These are phyloP conservation scores for Serranus cabrilla DNA, from an alignment of 2,797 vertebrate genomes.

Conservation along the genomic window DNA sequence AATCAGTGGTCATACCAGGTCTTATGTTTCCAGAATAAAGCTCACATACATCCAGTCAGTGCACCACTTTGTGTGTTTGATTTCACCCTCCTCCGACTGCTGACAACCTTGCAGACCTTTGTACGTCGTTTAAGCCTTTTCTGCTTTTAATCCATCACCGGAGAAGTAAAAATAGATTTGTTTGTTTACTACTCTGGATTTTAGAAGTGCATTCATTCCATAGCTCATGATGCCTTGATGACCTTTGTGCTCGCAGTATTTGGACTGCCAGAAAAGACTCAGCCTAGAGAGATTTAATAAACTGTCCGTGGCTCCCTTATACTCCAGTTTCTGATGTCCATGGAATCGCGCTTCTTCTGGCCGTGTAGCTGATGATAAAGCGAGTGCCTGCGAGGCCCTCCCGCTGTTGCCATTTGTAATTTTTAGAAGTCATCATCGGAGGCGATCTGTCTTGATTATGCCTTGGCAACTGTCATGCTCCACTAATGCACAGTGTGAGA, in stretches of 20 bases:
- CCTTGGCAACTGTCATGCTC: slow-evolving; percentile 81
- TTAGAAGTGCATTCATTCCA: slow-evolving; percentile 46
- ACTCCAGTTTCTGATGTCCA: slow-evolving; percentile 63
- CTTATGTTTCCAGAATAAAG: slow-evolving; percentile 60
- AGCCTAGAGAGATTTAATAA: slow-evolving; percentile 66
- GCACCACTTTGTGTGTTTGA: slow-evolving; percentile 27
- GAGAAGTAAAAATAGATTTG: slow-evolving; percentile 34
- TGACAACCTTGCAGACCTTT: slow-evolving; percentile 41
- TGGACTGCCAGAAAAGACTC: slow-evolving; percentile 43
- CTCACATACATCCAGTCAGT: slow-evolving; percentile 34
- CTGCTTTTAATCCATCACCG: slow-evolving; percentile 1
- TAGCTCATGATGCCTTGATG: slow-evolving; percentile 57
- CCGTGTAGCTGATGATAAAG: slow-evolving; percentile 72
- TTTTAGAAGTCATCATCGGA: slow-evolving; percentile 82
- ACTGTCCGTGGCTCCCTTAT: slow-evolving; percentile 44
- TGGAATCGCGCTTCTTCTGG: slow-evolving; percentile 69
- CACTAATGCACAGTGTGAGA: slow-evolving; percentile 77
- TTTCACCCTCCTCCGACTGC: slow-evolving; percentile 25
- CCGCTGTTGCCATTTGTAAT: slow-evolving; percentile 80
- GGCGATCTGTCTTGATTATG: slow-evolving; percentile 85
- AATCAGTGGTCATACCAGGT: slow-evolving; percentile 66
- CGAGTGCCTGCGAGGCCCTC: slow-evolving; percentile 65
- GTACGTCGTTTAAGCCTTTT: slow-evolving; percentile 23
- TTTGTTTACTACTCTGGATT: slow-evolving; percentile 44
- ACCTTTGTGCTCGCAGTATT: slow-evolving; percentile 57